Conservation (phyloP, 1,140 invertebrate genomes). For the Lepidurus arcticus region DNA sequence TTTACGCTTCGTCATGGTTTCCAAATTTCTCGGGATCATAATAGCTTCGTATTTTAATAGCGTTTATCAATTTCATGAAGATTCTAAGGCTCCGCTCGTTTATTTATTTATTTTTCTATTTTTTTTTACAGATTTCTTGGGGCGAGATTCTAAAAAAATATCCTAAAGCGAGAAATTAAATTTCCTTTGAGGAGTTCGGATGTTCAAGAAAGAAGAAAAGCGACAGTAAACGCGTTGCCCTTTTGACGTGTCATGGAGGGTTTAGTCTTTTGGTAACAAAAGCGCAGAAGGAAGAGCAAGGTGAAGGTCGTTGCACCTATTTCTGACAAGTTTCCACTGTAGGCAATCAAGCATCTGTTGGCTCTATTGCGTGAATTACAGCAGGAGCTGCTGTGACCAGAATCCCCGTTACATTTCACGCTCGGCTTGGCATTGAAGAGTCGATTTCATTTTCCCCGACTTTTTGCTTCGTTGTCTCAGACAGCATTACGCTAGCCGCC, state of each 20-base stretch:
- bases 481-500: not conserved
- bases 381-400: not conserved
- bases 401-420: not conserved
- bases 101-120: not conserved
- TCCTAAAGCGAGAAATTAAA: not conserved
- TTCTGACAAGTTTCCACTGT: not conserved
- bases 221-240: not conserved
- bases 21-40: no score
- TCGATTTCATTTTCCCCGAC: no score
- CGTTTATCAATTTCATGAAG: not conserved
- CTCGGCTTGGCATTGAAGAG: not conserved
- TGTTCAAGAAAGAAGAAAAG: not conserved
- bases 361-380: not conserved
- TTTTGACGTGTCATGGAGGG: not conserved
- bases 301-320: slow-evolving; percentile 11
- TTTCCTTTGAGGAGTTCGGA: not conserved
- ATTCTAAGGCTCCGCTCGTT: not conserved
- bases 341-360: not conserved
- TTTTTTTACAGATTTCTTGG: not conserved
- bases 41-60: not conserved
- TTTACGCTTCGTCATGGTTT: not conserved
- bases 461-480: not conserved
- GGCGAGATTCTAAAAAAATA: not conserved
- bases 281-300: slow-evolving; percentile 2
- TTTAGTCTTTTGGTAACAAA: not conserved